Evolutionary conservation across 1,140 invertebrate genomes (phyloP).

Genomic region (Drosophila bipectinata): DNA sequence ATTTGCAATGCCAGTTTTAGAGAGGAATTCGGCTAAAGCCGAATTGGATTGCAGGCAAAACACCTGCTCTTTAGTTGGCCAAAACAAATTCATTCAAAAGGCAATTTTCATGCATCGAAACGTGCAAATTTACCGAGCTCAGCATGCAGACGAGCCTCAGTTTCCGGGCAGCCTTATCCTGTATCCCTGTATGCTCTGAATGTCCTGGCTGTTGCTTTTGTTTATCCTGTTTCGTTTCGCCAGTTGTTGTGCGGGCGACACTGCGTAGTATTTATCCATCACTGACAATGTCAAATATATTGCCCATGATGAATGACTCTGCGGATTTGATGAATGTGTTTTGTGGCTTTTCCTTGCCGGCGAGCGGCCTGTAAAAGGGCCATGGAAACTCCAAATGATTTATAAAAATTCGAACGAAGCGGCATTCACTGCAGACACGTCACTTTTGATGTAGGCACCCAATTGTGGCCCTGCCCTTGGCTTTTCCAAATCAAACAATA

Average conservation of each 20-base stretch:
- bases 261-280: slow-evolving; percentile 78
- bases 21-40: slow-evolving; percentile 6
- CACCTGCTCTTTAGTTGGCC: slow-evolving; percentile 33
- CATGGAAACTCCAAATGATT: slow-evolving; percentile 73
- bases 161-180: slow-evolving; percentile 59
- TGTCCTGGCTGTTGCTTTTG: slow-evolving; percentile 40
- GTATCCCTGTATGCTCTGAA: slow-evolving; percentile 23
- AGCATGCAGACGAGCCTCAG: slow-evolving; percentile 63
- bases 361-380: slow-evolving; percentile 39
- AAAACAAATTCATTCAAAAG: slow-evolving; percentile 50
- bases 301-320: slow-evolving; percentile 80
- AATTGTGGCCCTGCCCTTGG: slow-evolving; percentile 46
- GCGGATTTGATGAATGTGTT: slow-evolving; percentile 81
- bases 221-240: slow-evolving; percentile 43
- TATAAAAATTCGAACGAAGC: slow-evolving; percentile 74
- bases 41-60: slow-evolving; percentile 42
- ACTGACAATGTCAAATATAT: slow-evolving; percentile 82
- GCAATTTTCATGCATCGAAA: slow-evolving; percentile 72
- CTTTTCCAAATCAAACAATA: slow-evolving; percentile 64
- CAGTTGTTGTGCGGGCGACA: slow-evolving; percentile 41
- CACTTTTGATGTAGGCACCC: slow-evolving; percentile 58
- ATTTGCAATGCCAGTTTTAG: slow-evolving; percentile 16
- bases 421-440: slow-evolving; percentile 69
- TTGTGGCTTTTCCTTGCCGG: slow-evolving; percentile 70
- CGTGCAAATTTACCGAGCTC: slow-evolving; percentile 57